phyloP scores from a whole-genome alignment of 2,113 vertebrate species.

The Raja brachyura region DNA sequence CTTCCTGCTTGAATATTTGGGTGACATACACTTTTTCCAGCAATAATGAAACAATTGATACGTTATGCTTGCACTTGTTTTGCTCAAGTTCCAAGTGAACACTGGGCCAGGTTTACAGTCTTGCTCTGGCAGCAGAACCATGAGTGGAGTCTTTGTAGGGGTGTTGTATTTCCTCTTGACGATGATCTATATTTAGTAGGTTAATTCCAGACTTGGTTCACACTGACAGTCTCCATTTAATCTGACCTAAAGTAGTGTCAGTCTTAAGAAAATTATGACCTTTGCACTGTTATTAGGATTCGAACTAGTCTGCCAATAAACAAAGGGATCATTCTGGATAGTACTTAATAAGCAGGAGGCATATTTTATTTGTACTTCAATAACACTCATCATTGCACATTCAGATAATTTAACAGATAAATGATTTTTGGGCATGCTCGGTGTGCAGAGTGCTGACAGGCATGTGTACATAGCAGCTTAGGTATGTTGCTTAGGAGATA shows the following conservation, averaged over 20 bases:
- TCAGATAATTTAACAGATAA: background rate
- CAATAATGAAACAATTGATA: background rate
- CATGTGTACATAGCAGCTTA: background rate
- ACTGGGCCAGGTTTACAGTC: background rate
- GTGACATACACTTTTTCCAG: background rate
- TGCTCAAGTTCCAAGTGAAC: background rate
- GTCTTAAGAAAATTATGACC: background rate
- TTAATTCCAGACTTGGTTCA: too few species aligned
- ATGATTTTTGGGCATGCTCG: background rate
- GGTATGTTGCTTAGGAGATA: background rate
- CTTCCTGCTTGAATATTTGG: background rate
- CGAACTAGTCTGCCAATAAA: background rate
- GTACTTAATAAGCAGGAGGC: background rate
- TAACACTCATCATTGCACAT: too few species aligned
- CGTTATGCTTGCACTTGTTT: background rate
- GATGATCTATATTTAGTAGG: background rate
- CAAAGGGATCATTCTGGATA: background rate
- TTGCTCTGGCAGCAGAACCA: background rate
- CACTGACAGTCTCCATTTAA: background rate
- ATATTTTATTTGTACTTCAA: background rate
- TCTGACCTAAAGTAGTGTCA: background rate
- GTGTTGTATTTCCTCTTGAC: background rate
- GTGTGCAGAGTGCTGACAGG: background rate
- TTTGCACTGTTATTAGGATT: background rate
- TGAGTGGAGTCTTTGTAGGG: background rate